These are phyloP conservation scores for Nyctibius bracteatus DNA, from an alignment of 2,113 vertebrate species.

Conservation along the genomic window DNA sequence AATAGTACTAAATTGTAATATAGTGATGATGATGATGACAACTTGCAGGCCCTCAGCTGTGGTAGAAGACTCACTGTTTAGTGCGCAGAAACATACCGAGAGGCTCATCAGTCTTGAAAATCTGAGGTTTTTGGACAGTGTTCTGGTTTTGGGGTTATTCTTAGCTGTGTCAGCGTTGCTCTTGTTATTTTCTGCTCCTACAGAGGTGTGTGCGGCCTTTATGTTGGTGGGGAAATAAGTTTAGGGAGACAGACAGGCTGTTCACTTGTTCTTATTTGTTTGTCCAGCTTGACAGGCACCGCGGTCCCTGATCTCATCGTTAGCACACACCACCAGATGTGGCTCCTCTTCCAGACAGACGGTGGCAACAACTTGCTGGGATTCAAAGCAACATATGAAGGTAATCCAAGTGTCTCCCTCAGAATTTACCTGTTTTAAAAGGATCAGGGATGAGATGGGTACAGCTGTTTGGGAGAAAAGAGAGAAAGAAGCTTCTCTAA, in stretches of 20 bases:
- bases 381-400: slow-evolving; percentile 96
- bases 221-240: background rate
- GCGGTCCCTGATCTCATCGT: slow-evolving; percentile 95
- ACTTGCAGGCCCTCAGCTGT: background rate
- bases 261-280: background rate
- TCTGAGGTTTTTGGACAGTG: fast-evolving
- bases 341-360: slow-evolving; percentile 98
- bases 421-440: no score
- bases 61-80: fast-evolving
- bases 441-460: background rate
- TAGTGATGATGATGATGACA: background rate
- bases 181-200: fast-evolving
- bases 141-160: background rate
- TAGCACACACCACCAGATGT: slow-evolving; percentile 98
- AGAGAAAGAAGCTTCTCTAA: background rate
- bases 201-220: background rate
- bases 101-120: background rate
- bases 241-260: background rate
- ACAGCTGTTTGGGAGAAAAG: background rate
- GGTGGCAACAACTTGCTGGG: slow-evolving; percentile 91
- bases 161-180: background rate
- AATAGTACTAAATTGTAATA: background rate
- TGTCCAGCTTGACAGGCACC: slow-evolving; percentile 87
- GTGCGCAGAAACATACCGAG: fast-evolving
- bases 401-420: slow-evolving; percentile 58